Conservation (phyloP, 2,888 invertebrate species). For the Nemapogon koenigi region DNA sequence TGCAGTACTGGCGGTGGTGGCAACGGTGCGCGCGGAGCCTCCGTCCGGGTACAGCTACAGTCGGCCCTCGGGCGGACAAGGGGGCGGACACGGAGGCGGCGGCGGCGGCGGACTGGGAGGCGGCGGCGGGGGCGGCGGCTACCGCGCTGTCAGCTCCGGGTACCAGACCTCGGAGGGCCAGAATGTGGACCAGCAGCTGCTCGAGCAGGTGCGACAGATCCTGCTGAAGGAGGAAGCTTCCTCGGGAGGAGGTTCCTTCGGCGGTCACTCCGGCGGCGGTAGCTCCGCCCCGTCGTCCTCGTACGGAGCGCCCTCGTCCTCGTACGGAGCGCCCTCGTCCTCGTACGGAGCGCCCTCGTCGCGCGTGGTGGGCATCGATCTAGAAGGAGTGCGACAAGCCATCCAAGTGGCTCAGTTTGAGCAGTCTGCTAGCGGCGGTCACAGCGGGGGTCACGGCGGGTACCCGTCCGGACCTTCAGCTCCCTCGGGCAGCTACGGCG, state of each 20-base stretch:
- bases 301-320: conserved; percentile 66
- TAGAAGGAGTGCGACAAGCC: conserved; percentile 85
- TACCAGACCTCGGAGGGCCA: conserved; percentile 84
- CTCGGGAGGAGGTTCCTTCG: conserved; percentile 31
- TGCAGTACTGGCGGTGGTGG: conserved; percentile 82
- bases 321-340: conserved; percentile 67
- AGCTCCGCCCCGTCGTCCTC: conserved; percentile 50
- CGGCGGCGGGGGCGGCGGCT: conserved; percentile 70
- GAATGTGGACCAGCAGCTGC: conserved; percentile 78
- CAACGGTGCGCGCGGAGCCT: conserved; percentile 76
- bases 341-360: conserved; percentile 73
- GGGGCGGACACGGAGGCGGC: conserved; percentile 33
- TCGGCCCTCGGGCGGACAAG: conserved; percentile 66
- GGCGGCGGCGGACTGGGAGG: conserved; percentile 41
- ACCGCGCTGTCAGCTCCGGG: conserved; percentile 78
- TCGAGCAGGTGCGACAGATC: conserved; percentile 86
- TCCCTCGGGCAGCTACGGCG: conserved; percentile 76
- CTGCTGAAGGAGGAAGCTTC: conserved; percentile 80
- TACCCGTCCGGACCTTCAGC: conserved; percentile 62
- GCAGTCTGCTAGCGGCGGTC: conserved; percentile 58
- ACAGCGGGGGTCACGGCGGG: conserved; percentile 27
- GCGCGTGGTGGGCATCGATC: conserved; percentile 82
- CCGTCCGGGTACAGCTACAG: conserved; percentile 80
- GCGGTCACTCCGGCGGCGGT: conserved; percentile 14
- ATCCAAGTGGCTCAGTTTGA: conserved; percentile 88